Evolutionary conservation across 1,140 invertebrate genomes (phyloP), one percentile per base, ranked within the genome.

Genomic region (Papilio polyxenes): DNA sequence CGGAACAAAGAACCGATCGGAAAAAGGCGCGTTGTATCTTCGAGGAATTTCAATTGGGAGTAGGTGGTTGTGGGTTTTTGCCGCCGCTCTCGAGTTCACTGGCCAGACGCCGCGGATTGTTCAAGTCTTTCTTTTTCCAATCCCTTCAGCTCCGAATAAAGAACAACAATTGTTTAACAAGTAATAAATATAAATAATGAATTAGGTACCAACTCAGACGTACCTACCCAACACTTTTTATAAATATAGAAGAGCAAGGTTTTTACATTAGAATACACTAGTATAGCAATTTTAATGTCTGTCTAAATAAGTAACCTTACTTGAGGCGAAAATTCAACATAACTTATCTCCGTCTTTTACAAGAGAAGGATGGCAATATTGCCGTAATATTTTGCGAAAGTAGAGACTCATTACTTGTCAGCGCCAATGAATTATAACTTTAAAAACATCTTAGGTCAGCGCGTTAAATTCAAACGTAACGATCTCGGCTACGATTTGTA

Each of bases 101-200:
- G 89, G 84, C 89, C 89, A 89, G 88, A 89, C 89, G 84, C 80
- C 72, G 83, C 82, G 86, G 85, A 88, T 86, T 84, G 83, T 85
- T 84, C 83, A 86, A 83, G 87, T 88, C 84, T 86, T 82, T 80
- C 83, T 84, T 87, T 87, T 87, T 72, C 86, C 76, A 85, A 85
- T 85, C 80, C 81, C 31, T 82, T 76, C 74, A 37, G 74, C 77
- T 82, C 65, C 81, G 69, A 74, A 79, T 31, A 62, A 48, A 78
- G 23, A 74, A 78, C 44, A 53, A 81, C 80, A 17, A 48, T 37
- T 17, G 72, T 15, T 11, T 59, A 56, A 62, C 72, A 31, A 80
- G 51, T 8, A 82, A 82, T 49, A 62, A 82, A 82, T 59, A 69
- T 53, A 48, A 59, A 75, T 75, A 31, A 31, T 48, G 74, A 69